A percentile compares a stretch with the other conserved stretches of the same genome.
Conservation (phyloP, 2,888 invertebrate species). For the Aricia artaxerxes region DNA sequence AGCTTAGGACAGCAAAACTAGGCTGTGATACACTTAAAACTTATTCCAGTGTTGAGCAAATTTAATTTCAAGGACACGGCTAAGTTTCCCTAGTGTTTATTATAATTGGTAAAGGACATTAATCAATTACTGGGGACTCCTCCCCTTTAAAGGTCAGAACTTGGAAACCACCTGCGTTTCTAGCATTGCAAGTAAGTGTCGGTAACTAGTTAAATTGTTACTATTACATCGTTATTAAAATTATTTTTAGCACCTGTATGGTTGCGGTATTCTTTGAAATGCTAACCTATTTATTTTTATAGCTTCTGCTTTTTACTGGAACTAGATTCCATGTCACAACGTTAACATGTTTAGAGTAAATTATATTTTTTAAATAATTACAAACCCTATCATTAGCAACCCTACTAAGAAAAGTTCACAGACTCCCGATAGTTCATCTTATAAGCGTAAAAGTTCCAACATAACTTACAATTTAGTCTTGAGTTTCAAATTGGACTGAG, state of each 20-base stretch:
- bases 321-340: background rate
- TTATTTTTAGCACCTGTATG: background rate
- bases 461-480: constrained; percentile 15
- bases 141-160: background rate
- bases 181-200: background rate
- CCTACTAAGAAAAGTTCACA: constrained; percentile 1
- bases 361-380: background rate
- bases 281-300: background rate
- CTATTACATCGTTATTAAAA: constrained; percentile 13
- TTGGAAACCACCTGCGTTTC: constrained; percentile 5
- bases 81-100: background rate
- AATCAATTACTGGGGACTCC: background rate
- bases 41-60: background rate
- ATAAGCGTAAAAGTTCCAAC: constrained; percentile 21
- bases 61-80: background rate
- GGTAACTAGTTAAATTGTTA: background rate
- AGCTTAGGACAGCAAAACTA: background rate
- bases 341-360: background rate
- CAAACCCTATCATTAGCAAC: background rate
- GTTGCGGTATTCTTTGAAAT: background rate
- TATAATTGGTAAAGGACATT: background rate
- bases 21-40: background rate
- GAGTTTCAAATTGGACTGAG: constrained; percentile 10
- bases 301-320: background rate
- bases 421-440: constrained; percentile 22